Conservation (phyloP, 2,797 vertebrate species). For the Lophius americanus region DNA sequence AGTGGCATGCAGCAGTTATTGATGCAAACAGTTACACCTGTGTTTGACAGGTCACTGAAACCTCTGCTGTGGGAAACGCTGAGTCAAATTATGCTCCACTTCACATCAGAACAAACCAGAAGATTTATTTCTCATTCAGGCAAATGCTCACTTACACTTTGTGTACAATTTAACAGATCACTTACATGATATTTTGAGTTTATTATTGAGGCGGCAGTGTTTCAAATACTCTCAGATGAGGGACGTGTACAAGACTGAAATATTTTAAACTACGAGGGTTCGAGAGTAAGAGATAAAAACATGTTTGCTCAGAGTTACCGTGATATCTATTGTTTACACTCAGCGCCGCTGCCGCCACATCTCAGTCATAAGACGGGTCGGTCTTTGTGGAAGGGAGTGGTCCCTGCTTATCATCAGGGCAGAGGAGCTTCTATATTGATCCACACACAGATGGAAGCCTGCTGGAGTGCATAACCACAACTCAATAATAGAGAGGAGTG, state of each 20-base stretch:
- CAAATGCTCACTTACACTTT: slow-evolving; percentile 1
- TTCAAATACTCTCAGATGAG: slow-evolving; percentile 5
- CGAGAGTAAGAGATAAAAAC: slow-evolving; percentile 1
- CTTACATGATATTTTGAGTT: background rate
- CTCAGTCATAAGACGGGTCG: background rate
- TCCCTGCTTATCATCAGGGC: slow-evolving; percentile 48
- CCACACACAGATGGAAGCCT: slow-evolving; percentile 64
- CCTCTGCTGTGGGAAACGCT: background rate
- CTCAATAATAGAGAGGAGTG: slow-evolving; percentile 64
- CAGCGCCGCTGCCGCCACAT: background rate
- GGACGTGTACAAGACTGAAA: background rate
- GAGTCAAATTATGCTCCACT: background rate
- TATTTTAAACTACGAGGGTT: background rate
- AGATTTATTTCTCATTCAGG: background rate
- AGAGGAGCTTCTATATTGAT: slow-evolving; percentile 68
- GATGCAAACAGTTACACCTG: background rate
- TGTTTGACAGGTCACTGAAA: background rate
- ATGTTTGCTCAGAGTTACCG: background rate
- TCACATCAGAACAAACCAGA: background rate
- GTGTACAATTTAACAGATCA: background rate
- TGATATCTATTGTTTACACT: background rate
- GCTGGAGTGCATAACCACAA: slow-evolving; percentile 69
- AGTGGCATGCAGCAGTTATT: background rate
- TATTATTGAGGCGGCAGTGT: background rate
- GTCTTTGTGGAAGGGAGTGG: slow-evolving; percentile 50